phyloP scores from a whole-genome alignment of 2,888 invertebrate species.

The Drosophila meridionalis region DNA sequence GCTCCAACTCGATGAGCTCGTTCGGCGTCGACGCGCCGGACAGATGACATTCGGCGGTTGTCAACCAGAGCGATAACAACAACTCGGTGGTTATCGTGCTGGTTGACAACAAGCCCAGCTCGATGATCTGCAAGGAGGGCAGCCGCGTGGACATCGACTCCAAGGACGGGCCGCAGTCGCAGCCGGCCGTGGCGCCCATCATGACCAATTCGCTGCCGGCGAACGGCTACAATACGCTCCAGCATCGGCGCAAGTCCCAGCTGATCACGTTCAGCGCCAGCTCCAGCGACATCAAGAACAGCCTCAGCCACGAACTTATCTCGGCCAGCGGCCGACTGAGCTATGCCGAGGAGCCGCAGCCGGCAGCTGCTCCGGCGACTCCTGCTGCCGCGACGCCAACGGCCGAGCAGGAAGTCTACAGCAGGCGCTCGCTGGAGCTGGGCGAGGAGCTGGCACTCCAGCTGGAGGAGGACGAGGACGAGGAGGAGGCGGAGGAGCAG shows the following conservation, averaged over 20 bases:
- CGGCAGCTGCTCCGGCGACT: constrained; percentile 18
- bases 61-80: constrained; percentile 84
- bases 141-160: constrained; percentile 68
- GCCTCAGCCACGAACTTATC: constrained; percentile 84
- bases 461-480: constrained; percentile 73
- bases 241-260: constrained; percentile 83
- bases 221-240: constrained; percentile 80
- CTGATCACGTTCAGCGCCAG: constrained; percentile 84
- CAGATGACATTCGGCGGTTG: constrained; percentile 84
- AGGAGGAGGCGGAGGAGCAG: constrained; percentile 45
- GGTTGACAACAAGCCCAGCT: constrained; percentile 85
- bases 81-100: constrained; percentile 84
- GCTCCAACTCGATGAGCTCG: constrained; percentile 78
- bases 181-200: constrained; percentile 46
- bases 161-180: constrained; percentile 30
- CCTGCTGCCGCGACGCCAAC: constrained; percentile 14
- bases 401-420: constrained; percentile 76
- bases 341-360: constrained; percentile 82
- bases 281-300: constrained; percentile 85
- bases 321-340: constrained; percentile 75
- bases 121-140: constrained; percentile 84
- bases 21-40: constrained; percentile 73
- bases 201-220: constrained; percentile 49
- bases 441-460: constrained; percentile 65
- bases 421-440: constrained; percentile 78